phyloP scores from a whole-genome alignment of 2,888 invertebrate species.

The Kryphioiulus occultus region DNA sequence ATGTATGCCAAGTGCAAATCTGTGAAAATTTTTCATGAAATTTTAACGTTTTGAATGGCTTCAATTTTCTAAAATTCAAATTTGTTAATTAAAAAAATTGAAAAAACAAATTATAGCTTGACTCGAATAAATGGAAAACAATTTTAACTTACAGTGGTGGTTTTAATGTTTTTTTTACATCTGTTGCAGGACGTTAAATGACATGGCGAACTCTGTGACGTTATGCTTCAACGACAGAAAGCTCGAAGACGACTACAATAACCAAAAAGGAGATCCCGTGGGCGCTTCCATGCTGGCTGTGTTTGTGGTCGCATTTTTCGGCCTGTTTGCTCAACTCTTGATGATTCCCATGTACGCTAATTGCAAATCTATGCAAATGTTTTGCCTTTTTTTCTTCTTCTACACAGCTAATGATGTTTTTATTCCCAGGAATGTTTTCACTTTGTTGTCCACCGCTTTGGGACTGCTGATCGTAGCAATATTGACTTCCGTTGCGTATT shows the following conservation, averaged over 20 bases:
- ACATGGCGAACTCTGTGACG: conserved; percentile 72
- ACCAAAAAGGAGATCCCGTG: conserved; percentile 60
- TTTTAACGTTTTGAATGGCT: no score
- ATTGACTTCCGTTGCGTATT: conserved; percentile 1
- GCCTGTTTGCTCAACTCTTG: conserved; percentile 66
- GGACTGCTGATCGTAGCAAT: neutral
- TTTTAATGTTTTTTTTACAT: no score
- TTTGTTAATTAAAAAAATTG: no score
- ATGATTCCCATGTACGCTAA: conserved; percentile 69
- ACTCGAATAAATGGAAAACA: no score
- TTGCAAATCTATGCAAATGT: no score
- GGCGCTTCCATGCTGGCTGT: conserved; percentile 60
- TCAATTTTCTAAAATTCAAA: no score
- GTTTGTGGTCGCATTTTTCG: conserved; percentile 59
- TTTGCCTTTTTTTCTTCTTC: neutral
- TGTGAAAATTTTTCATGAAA: no score
- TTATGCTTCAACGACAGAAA: conserved; percentile 73
- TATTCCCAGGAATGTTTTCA: neutral
- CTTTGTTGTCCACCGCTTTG: neutral
- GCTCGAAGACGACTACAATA: conserved; percentile 73
- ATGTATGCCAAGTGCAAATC: no score
- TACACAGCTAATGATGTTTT: neutral
- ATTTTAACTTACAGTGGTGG: no score
- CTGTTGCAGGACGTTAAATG: conserved; percentile 60
- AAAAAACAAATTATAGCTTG: no score